These are phyloP conservation scores for Unio delphinus DNA, from an alignment of 2,888 invertebrate species.

Conservation along the genomic window DNA sequence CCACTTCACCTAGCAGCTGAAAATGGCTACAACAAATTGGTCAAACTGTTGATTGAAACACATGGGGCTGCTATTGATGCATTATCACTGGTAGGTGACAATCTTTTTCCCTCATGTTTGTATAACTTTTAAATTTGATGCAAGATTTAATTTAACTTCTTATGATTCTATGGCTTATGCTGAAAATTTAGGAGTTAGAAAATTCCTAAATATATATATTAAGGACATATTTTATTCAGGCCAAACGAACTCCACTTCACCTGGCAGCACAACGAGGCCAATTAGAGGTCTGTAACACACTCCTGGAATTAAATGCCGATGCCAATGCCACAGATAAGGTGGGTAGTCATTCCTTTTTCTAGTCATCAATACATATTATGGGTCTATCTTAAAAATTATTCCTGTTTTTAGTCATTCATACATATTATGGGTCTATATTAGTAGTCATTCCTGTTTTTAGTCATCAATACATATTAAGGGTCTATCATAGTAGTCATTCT, in stretches of 20 bases:
- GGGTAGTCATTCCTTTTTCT: constrained; percentile 14
- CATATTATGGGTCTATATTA: no score
- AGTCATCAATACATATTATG: background rate
- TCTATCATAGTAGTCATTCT: no score
- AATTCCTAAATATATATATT: constrained; percentile 5
- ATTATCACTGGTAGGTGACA: constrained; percentile 81
- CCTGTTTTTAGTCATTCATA: no score
- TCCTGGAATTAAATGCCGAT: constrained; percentile 93
- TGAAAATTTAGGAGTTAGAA: background rate
- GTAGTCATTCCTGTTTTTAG: no score
- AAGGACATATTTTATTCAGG: constrained; percentile 72
- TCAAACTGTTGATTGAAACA: constrained; percentile 92
- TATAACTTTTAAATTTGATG: no score
- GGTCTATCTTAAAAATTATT: background rate
- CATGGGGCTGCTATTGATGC: constrained; percentile 97
- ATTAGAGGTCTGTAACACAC: constrained; percentile 92
- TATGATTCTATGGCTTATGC: no score
- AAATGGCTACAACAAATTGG: constrained; percentile 92
- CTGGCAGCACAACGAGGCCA: constrained; percentile 97
- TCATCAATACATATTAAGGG: no score
- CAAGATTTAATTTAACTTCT: no score
- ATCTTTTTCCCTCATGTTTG: no score
- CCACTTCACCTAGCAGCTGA: constrained; percentile 97
- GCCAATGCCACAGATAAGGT: constrained; percentile 91
- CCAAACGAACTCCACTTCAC: constrained; percentile 97